Base-by-base conservation (phyloP, 2,888 invertebrate genomes). In the Chrysolina americana region DNA sequence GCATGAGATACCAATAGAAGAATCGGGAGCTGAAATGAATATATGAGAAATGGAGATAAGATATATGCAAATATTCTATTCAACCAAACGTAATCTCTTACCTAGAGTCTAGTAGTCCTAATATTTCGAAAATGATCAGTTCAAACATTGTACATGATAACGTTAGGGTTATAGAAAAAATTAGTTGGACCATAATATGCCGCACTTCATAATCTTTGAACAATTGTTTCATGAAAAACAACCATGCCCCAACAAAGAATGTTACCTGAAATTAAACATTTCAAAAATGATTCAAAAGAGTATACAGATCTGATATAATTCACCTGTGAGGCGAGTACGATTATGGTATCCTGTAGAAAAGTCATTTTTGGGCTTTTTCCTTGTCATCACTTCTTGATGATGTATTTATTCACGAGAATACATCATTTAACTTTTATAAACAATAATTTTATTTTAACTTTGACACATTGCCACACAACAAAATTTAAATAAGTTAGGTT, bases 101-200 rank as follows among this genome's bases (percentile, higher is more conserved):
- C 95, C 95, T 95, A 21, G 96, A 93, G 86, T 98, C 97, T 78
- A 99, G 89, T 79, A 98, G 93, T 41, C 96, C 98, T 75, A 98
- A 91, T 81, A 99, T 99, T 90, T 99, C 99, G 89, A 99, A 99
- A 86, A 99, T 99, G 76, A 99, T 99, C 73, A 99, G 90, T 87
- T 99, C 99, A 89, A 99, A 99, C 97, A 99, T 98, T 2, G 98
- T 97, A 85, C 99, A 98, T 28, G 99, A 99, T 17, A 99, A 90
- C 0, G 99, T 95, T 87, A 99, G 97, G 47, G 98, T 99, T 36
- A 95, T 91, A 0, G 99, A 98, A 88, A 99, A 99, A 85, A 98
- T 96, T 5, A 99, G 89, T 87, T 99, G 97, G 1, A 99, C 98
- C 74, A 97, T 90, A 75, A 95, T 92, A 86, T 99, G 97, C 83